These are phyloP conservation scores for Poeciliopsis gracilis DNA, from an alignment of 2,797 vertebrate species.

Conservation along the genomic window DNA sequence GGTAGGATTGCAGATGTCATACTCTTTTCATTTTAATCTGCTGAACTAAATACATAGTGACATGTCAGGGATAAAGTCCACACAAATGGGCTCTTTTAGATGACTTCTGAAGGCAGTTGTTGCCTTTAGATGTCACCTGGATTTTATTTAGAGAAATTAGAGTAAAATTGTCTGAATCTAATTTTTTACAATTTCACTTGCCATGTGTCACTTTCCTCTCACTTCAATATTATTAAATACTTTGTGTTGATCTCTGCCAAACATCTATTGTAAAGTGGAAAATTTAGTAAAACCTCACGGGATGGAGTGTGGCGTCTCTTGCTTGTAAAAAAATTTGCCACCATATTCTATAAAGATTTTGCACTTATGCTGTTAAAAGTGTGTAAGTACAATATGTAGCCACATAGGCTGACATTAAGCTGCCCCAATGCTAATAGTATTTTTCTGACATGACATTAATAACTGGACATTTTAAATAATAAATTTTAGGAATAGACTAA, in stretches of 20 bases:
- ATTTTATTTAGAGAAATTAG: neutral
- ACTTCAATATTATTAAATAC: neutral
- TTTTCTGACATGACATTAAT: neutral
- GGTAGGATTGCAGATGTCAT: neutral
- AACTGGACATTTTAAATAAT: conserved; percentile 13
- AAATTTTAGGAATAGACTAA: conserved; percentile 12
- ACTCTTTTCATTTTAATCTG: neutral
- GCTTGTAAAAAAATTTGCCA: neutral
- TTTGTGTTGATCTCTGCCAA: neutral
- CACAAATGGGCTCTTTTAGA: neutral
- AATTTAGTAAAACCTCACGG: neutral
- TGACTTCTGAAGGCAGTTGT: neutral
- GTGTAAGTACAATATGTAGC: neutral
- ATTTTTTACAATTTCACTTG: neutral
- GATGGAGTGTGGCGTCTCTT: neutral
- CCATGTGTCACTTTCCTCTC: neutral
- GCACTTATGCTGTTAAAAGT: neutral
- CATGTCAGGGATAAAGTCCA: neutral
- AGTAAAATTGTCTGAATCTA: neutral
- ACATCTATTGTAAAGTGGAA: neutral
- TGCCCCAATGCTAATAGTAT: neutral
- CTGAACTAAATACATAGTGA: neutral
- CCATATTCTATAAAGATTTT: neutral
- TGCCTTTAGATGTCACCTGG: too few species aligned
- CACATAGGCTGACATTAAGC: neutral